Evolutionary conservation across 2,888 invertebrate genomes (phyloP).

Genomic region (Spatulosminthurus flaviceps): DNA sequence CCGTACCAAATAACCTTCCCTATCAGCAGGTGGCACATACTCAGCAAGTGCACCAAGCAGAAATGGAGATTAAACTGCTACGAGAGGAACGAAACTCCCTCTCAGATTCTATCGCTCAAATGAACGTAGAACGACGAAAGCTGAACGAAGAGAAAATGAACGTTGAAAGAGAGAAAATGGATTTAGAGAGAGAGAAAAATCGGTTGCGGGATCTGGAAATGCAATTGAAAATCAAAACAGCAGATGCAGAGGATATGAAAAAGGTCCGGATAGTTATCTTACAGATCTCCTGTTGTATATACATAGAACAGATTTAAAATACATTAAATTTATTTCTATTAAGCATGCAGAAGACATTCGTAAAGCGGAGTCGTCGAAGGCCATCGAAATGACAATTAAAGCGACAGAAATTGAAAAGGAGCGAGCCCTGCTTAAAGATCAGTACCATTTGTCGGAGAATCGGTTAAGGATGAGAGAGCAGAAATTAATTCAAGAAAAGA

Average conservation of each 20-base stretch:
- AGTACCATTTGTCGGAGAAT: constrained; percentile 51
- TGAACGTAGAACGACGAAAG: constrained; percentile 66
- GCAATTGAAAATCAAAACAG: constrained; percentile 49
- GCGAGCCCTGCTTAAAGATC: constrained; percentile 46
- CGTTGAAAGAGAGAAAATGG: constrained; percentile 72
- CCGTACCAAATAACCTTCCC: neutral
- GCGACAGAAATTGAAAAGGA: constrained; percentile 55
- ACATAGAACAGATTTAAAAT: no score
- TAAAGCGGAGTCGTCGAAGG: constrained; percentile 50
- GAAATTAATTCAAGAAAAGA: constrained; percentile 55
- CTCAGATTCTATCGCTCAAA: constrained; percentile 59
- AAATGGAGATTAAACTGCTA: constrained; percentile 60
- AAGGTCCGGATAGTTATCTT: no score
- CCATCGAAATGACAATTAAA: constrained; percentile 51
- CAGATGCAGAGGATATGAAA: constrained; percentile 58
- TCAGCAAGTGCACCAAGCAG: constrained; percentile 50
- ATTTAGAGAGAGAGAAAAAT: constrained; percentile 72
- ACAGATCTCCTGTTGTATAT: no score
- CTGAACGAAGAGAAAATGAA: constrained; percentile 73
- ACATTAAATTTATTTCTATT: constrained; percentile 12
- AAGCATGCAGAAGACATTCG: constrained; percentile 57
- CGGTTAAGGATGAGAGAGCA: constrained; percentile 51
- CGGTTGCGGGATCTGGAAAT: constrained; percentile 65
- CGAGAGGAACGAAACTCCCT: constrained; percentile 58
- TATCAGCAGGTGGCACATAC: neutral